phyloP scores from a whole-genome alignment of 2,797 vertebrate genomes.

The Potorous gilbertii region DNA sequence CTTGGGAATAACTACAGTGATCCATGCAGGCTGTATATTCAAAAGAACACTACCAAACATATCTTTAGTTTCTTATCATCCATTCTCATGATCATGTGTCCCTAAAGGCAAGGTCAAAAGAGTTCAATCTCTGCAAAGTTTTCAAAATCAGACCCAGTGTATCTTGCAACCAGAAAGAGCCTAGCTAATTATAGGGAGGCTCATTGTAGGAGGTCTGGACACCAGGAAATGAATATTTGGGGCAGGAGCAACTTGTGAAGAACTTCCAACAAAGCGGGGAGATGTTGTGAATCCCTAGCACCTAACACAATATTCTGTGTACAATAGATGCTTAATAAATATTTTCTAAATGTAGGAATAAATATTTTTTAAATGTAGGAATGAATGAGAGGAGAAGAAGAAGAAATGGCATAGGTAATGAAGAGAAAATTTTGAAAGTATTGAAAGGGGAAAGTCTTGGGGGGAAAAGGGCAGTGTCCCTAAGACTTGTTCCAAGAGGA shows the following conservation, averaged over 20 bases:
- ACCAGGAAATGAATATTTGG: not conserved
- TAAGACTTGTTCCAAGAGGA: not conserved
- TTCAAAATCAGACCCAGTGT: too few species aligned
- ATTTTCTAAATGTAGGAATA: not conserved
- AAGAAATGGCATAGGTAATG: not conserved
- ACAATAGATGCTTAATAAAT: not conserved
- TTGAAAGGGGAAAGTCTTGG: not conserved
- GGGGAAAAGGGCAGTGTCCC: not conserved
- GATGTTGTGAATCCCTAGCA: not conserved
- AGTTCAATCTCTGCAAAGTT: not conserved
- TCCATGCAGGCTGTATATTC: not conserved
- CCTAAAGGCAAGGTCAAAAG: not conserved
- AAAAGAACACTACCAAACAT: not conserved
- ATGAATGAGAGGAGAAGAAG: not conserved
- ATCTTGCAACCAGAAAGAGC: too few species aligned
- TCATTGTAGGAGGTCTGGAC: not conserved
- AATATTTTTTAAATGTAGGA: not conserved
- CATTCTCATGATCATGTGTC: not conserved
- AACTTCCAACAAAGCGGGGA: not conserved
- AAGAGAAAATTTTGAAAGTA: not conserved
- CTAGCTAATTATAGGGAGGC: not conserved
- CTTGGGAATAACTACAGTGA: not conserved
- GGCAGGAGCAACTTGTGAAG: not conserved
- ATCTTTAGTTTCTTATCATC: not conserved
- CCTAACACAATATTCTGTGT: not conserved